Evolutionary conservation across 1,140 invertebrate species (phyloP).

Genomic region (Heliothis subflexa): DNA sequence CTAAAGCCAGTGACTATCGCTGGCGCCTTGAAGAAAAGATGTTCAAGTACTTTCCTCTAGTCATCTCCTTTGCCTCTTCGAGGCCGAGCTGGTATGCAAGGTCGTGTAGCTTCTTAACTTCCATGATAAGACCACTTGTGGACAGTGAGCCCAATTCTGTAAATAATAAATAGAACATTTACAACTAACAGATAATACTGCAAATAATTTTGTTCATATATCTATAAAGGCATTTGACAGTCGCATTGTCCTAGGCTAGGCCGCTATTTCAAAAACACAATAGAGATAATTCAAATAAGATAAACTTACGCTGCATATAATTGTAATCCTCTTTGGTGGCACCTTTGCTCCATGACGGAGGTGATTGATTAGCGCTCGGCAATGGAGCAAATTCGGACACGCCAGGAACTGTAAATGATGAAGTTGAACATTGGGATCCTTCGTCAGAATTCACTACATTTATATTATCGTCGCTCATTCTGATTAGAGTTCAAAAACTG

Average conservation of each 20-base stretch:
- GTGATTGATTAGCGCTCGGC: slow-evolving; percentile 82
- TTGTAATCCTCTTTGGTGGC: slow-evolving; percentile 89
- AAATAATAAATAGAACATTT: too few species aligned
- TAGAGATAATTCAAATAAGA: neutral
- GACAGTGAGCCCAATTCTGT: slow-evolving; percentile 93
- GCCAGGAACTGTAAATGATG: slow-evolving; percentile 89
- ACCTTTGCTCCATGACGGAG: slow-evolving; percentile 86
- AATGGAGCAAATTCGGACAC: slow-evolving; percentile 90
- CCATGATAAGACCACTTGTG: slow-evolving; percentile 93
- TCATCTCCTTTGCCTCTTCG: slow-evolving; percentile 98
- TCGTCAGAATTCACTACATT: slow-evolving; percentile 65
- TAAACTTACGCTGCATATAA: slow-evolving; percentile 90
- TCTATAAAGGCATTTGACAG: too few species aligned
- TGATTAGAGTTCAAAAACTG: slow-evolving; percentile 74
- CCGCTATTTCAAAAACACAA: too few species aligned
- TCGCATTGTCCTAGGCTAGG: too few species aligned
- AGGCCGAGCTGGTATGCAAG: slow-evolving; percentile 96
- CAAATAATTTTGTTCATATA: too few species aligned
- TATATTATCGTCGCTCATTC: slow-evolving; percentile 72
- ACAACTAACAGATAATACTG: too few species aligned
- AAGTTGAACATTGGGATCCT: slow-evolving; percentile 67
- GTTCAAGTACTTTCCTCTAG: slow-evolving; percentile 97
- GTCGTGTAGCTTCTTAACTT: slow-evolving; percentile 97
- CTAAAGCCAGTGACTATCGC: slow-evolving; percentile 57
- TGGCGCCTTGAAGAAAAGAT: slow-evolving; percentile 89